Conservation (phyloP, 2,888 invertebrate genomes). For the Lasioglossum oenotherae region DNA sequence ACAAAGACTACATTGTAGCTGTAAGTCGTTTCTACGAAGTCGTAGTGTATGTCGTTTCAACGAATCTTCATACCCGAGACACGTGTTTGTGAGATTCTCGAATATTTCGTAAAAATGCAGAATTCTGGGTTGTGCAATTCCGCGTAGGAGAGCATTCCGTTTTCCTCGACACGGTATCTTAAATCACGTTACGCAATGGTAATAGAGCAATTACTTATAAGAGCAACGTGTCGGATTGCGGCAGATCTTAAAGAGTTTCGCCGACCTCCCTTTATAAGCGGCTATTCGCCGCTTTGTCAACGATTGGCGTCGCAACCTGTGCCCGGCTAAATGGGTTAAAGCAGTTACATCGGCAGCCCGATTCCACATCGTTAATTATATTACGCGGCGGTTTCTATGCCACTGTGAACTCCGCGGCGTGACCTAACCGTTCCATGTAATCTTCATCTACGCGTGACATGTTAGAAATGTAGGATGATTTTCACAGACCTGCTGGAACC, state of each 20-base stretch:
- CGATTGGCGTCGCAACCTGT: constrained; percentile 29
- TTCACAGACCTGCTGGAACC: not conserved
- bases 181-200: not conserved
- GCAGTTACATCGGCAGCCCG: constrained; percentile 34
- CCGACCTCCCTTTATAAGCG: constrained; percentile 11
- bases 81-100: not conserved
- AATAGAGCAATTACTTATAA: constrained; percentile 9
- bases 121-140: not conserved
- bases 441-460: not conserved
- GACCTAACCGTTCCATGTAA: not conserved
- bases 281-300: constrained; percentile 13
- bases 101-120: not conserved
- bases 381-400: constrained; percentile 29
- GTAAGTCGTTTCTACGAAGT: too few species aligned
- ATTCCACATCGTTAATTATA: constrained; percentile 37
- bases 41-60: too few species aligned
- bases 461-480: not conserved
- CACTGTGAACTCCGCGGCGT: constrained; percentile 9
- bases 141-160: not conserved
- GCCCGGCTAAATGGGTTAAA: constrained; percentile 28
- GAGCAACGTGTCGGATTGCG: not conserved
- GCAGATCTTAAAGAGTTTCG: constrained; percentile 37
- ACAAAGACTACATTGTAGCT: not conserved
- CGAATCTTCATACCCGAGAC: not conserved
- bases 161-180: not conserved